phyloP scores from a whole-genome alignment of 2,113 vertebrate genomes.

The Boulengeromyrus knoepffleri region DNA sequence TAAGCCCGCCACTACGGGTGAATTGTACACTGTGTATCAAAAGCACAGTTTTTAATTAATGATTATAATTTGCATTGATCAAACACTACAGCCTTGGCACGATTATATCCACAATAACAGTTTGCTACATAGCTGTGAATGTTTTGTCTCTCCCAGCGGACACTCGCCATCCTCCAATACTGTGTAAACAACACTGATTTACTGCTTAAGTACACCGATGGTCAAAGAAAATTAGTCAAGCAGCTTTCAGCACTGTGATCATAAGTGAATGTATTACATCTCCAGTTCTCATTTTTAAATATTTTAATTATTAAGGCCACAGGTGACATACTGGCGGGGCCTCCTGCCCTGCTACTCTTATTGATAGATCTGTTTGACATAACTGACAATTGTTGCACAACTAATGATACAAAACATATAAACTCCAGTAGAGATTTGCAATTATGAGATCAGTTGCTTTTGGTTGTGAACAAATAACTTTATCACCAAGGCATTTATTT shows the following conservation, averaged over 20 bases:
- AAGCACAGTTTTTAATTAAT: neutral
- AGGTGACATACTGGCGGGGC: neutral
- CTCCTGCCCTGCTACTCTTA: neutral
- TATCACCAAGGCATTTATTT: neutral
- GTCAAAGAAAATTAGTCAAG: neutral
- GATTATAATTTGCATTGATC: neutral
- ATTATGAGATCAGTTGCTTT: neutral
- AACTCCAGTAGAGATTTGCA: neutral
- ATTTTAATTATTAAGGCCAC: neutral
- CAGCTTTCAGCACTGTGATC: neutral
- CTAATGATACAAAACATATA: neutral
- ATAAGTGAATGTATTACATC: neutral
- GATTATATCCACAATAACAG: neutral
- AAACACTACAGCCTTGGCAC: neutral
- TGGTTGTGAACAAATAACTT: neutral
- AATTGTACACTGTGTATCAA: neutral
- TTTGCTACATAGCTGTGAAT: neutral
- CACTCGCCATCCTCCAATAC: neutral
- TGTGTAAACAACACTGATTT: neutral
- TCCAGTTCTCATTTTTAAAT: neutral
- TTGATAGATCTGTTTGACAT: neutral
- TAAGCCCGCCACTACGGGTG: neutral
- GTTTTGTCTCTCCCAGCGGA: neutral
- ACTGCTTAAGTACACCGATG: neutral
- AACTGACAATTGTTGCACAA: neutral